Evolutionary conservation across 2,888 invertebrate genomes (phyloP).

Genomic region (Phalera bucephala): DNA sequence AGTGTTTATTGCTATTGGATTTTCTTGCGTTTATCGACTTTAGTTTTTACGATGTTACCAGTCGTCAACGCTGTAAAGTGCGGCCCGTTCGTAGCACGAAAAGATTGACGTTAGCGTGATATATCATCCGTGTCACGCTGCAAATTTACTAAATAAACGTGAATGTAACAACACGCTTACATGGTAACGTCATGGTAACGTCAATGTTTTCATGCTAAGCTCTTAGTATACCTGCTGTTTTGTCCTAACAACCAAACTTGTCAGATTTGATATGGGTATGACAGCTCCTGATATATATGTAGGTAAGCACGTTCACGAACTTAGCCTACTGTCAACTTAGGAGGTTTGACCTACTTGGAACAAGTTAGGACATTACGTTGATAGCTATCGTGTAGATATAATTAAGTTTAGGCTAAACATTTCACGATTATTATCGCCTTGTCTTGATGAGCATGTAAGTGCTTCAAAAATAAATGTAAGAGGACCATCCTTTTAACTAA

Average conservation of each 20-base stretch:
- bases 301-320: no score
- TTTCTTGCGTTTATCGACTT: constrained; percentile 24
- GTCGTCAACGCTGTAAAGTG: constrained; percentile 32
- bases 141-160: no score
- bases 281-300: constrained; percentile 46
- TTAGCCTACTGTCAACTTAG: constrained; percentile 6
- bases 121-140: no score
- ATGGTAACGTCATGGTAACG: no score
- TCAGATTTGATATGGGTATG: constrained; percentile 56
- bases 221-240: constrained; percentile 31
- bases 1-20: constrained; percentile 33
- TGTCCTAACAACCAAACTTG: constrained; percentile 45
- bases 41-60: constrained; percentile 28
- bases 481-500: no score
- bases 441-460: no score
- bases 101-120: no score
- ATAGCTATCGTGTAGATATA: constrained; percentile 12
- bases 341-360: constrained; percentile 30
- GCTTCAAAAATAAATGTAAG: no score
- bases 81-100: no score
- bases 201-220: constrained; percentile 23
- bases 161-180: no score
- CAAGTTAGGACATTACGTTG: constrained; percentile 26
- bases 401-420: no score
- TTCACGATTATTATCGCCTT: no score